phyloP scores from a whole-genome alignment of 2,888 invertebrate species.

The Unio pictorum region DNA sequence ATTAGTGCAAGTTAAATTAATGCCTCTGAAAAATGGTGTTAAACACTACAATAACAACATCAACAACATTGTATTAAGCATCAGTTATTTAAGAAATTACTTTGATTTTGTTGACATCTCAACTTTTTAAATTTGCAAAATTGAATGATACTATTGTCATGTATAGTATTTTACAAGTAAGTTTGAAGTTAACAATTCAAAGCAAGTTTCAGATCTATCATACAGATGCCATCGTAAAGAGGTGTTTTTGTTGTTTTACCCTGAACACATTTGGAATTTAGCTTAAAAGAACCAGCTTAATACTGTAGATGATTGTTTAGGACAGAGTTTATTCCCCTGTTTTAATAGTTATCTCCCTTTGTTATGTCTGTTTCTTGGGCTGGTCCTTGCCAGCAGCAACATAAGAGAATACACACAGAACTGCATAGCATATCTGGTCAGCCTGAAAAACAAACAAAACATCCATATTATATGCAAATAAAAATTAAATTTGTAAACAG shows the following conservation, averaged over 20 bases:
- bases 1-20: too few species aligned
- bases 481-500: neutral
- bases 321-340: too few species aligned
- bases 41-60: too few species aligned
- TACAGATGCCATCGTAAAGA: neutral
- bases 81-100: neutral
- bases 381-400: constrained; percentile 82
- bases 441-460: constrained; percentile 78
- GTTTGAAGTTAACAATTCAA: too few species aligned
- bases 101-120: neutral
- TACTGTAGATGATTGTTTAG: neutral
- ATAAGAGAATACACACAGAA: constrained; percentile 99
- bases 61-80: too few species aligned
- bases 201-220: neutral
- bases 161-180: too few species aligned
- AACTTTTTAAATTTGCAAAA: too few species aligned
- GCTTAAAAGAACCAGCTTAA: too few species aligned
- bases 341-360: constrained; percentile 17
- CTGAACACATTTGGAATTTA: too few species aligned
- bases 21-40: too few species aligned
- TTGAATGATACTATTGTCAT: too few species aligned
- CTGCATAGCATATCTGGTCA: constrained; percentile 99
- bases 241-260: too few species aligned
- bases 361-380: constrained; percentile 40
- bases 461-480: neutral